Conservation (phyloP, 2,888 invertebrate genomes). For the Rhagonycha fulva region DNA sequence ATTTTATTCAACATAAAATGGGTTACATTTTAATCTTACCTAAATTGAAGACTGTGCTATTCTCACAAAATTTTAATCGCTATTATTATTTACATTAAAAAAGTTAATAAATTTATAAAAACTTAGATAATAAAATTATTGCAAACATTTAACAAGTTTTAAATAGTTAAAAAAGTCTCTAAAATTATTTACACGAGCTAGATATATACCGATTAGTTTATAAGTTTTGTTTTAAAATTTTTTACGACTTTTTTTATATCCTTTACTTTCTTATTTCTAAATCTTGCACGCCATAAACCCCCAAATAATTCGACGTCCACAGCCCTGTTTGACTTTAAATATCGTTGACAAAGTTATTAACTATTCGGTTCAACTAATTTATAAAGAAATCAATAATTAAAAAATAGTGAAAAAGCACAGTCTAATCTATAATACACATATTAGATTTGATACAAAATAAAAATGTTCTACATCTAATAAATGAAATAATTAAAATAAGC, state of each 20-base stretch:
- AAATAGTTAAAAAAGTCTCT: background rate
- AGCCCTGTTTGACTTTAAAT: background rate
- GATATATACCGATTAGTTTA: background rate
- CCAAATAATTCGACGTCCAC: background rate
- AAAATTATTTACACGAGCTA: background rate
- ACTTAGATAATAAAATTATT: background rate
- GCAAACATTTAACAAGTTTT: background rate
- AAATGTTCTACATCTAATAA: conserved; percentile 17
- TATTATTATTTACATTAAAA: background rate
- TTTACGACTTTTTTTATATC: background rate
- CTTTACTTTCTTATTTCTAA: background rate
- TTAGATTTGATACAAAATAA: conserved; percentile 16
- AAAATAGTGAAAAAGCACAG: background rate
- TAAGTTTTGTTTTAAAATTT: background rate
- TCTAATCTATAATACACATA: conserved; percentile 12
- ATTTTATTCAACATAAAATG: conserved; percentile 43
- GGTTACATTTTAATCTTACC: conserved; percentile 42
- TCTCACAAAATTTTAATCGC: background rate
- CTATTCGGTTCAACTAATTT: background rate
- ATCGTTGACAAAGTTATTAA: background rate
- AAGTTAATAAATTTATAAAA: background rate
- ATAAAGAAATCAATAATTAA: background rate
- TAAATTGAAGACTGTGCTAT: conserved; percentile 23
- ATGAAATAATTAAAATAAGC: conserved; percentile 16
- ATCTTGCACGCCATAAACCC: background rate